Evolutionary conservation across 64 coral and sea anemone species (phyloP).

Genomic region (Cladopsammia gracilis): DNA sequence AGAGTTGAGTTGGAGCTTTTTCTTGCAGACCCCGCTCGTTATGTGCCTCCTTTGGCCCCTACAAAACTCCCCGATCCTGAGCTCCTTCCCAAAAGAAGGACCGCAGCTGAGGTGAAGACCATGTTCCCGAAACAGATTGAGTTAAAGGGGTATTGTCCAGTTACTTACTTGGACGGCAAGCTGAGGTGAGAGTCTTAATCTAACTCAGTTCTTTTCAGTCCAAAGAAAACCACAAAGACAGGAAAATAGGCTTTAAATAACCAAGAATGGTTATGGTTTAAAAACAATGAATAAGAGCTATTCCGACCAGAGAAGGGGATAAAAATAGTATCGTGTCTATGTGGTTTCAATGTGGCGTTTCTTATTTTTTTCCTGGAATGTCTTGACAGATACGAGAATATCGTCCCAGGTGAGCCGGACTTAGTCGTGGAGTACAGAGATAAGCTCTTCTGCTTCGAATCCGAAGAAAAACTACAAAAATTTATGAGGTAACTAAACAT

Average conservation of each 20-base stretch:
- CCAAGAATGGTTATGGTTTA: no score
- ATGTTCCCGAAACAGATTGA: conserved; percentile 96
- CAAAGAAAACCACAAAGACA: background rate
- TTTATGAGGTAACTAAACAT: conserved; percentile 85
- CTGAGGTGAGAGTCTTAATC: conserved; percentile 54
- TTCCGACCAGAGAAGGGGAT: no score
- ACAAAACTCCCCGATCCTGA: conserved; percentile 79
- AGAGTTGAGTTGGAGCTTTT: conserved; percentile 83
- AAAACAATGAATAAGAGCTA: no score
- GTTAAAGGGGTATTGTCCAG: conserved; percentile 94
- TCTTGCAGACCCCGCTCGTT: conserved; percentile 76
- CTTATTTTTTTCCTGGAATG: background rate
- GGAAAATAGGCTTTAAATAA: no score
- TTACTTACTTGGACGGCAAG: conserved; percentile 94
- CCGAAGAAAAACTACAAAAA: conserved; percentile 88
- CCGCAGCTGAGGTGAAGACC: conserved; percentile 84
- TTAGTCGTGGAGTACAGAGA: conserved; percentile 94
- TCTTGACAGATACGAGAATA: conserved; percentile 83
- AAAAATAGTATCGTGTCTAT: no score
- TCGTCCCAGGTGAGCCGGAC: conserved; percentile 87
- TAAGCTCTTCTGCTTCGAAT: conserved; percentile 86
- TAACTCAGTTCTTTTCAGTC: background rate
- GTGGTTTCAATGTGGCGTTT: background rate
- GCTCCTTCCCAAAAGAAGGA: conserved; percentile 75
- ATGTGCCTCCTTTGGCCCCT: conserved; percentile 90